A percentile compares a stretch with the other conserved stretches of the same genome.
Evolutionary conservation across 2,113 vertebrate species (phyloP).

Genomic region (Bos indicus): DNA sequence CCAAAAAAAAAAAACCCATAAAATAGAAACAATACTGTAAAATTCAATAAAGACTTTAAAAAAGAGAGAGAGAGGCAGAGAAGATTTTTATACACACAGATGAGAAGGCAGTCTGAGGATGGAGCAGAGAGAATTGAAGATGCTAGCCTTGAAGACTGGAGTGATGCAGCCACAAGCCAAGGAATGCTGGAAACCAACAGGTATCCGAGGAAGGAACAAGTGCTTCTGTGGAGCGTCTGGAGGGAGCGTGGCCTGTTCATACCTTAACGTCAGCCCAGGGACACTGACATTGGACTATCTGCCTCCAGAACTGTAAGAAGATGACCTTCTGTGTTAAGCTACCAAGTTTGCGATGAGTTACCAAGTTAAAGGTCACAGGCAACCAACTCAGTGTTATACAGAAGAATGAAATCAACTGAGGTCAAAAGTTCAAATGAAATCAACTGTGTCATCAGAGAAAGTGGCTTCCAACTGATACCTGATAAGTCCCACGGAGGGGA

Average conservation of each 20-base stretch:
- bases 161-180: neutral
- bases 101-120: neutral
- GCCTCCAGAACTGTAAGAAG: neutral
- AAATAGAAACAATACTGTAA: neutral
- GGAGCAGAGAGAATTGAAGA: neutral
- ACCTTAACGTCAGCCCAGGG: neutral
- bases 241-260: neutral
- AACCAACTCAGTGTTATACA: neutral
- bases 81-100: neutral
- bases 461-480: no score
- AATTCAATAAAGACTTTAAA: neutral
- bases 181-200: neutral
- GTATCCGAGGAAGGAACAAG: accelerated
- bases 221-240: neutral
- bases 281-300: no score
- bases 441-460: neutral
- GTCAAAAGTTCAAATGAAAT: neutral
- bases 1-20: neutral
- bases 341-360: neutral
- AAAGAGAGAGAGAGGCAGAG: neutral
- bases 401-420: neutral
- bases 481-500: neutral
- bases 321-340: neutral
- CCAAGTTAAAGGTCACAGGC: neutral
- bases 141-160: neutral